A percentile compares a stretch with the other conserved stretches of the same genome.
These are phyloP conservation scores for Babyrousa celebensis DNA, from an alignment of 2,797 vertebrate genomes.

Conservation along the genomic window DNA sequence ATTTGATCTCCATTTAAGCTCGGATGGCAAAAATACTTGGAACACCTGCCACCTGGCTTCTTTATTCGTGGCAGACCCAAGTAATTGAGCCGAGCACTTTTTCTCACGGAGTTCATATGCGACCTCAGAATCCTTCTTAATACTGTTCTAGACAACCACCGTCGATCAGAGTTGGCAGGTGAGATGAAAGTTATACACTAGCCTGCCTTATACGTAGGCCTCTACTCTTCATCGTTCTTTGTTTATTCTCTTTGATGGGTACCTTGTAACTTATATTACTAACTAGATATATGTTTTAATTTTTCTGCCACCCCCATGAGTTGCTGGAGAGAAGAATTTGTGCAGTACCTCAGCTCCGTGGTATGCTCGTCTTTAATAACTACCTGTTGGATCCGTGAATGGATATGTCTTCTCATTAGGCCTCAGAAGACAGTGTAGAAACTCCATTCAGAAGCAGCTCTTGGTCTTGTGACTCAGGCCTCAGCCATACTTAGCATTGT, in stretches of 20 bases:
- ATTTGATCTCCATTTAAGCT: neutral
- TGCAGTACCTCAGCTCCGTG: neutral
- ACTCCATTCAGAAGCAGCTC: neutral
- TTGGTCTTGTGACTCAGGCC: neutral
- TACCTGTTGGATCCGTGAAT: neutral
- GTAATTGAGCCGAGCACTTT: neutral
- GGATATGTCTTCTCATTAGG: neutral
- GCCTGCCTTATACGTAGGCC: neutral
- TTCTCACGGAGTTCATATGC: neutral
- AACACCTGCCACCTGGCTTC: neutral
- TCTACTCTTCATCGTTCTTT: neutral
- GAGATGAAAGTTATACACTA: neutral
- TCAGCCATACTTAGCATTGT: neutral
- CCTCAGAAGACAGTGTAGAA: neutral
- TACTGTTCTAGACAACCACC: neutral
- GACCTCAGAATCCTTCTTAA: neutral
- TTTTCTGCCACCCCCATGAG: neutral
- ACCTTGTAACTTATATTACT: neutral
- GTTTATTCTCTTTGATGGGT: neutral
- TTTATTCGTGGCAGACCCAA: neutral
- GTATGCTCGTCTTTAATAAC: neutral
- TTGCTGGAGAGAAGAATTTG: conserved; percentile 10
- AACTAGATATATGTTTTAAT: neutral
- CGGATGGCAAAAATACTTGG: neutral
- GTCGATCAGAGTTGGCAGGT: neutral